Evolutionary conservation across 2,113 vertebrate species (phyloP).

Genomic region (Eurystomus gularis): DNA sequence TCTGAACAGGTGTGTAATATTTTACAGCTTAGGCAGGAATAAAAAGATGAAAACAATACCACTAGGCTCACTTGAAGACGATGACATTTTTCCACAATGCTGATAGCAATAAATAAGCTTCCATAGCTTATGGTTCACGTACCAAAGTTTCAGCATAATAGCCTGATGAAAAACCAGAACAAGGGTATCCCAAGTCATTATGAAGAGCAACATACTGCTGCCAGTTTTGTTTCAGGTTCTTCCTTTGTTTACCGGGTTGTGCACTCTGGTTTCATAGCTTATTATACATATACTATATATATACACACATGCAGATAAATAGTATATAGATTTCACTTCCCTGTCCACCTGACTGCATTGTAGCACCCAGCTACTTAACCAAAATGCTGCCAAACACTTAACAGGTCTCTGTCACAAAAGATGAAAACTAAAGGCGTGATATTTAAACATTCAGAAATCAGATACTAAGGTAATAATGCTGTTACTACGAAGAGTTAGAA

Average conservation of each 20-base stretch:
- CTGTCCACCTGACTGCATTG: background rate
- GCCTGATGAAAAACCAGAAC: background rate
- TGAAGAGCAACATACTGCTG: background rate
- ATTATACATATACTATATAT: background rate
- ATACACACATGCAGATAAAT: rapidly evolving
- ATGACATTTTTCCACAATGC: background rate
- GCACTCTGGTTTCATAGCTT: background rate
- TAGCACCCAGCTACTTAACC: background rate
- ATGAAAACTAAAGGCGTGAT: background rate
- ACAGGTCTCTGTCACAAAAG: background rate
- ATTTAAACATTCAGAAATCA: background rate
- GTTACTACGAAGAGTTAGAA: background rate
- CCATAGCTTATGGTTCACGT: background rate
- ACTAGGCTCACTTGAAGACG: background rate
- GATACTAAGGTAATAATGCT: background rate
- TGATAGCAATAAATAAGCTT: background rate
- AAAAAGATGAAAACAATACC: background rate
- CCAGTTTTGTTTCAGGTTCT: background rate
- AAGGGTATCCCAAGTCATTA: background rate
- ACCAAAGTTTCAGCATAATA: background rate
- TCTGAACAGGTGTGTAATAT: background rate
- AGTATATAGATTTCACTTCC: background rate
- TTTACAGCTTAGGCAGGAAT: background rate
- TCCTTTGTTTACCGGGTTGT: background rate
- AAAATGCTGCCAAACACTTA: background rate